Conservation (phyloP, 2,113 vertebrate genomes). For the Cavia aperea region DNA sequence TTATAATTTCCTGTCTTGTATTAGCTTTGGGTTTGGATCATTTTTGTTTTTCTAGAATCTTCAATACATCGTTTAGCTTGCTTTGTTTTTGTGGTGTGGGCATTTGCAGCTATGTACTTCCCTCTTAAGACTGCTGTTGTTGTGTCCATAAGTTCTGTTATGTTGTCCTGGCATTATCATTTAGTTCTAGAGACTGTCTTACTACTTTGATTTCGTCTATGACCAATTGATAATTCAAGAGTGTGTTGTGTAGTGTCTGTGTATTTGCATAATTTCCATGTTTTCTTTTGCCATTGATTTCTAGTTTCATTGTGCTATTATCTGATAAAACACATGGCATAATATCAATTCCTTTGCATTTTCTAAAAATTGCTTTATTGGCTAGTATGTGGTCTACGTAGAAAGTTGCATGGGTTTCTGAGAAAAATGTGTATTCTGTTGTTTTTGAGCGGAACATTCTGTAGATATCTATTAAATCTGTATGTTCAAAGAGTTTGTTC, state of each 20-base stretch:
- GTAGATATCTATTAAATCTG: background rate
- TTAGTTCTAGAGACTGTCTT: background rate
- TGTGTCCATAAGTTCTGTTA: background rate
- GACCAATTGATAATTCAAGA: background rate
- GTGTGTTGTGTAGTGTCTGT: background rate
- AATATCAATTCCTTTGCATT: background rate
- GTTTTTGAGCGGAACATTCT: background rate
- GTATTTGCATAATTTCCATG: background rate
- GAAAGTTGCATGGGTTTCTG: background rate
- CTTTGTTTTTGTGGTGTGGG: background rate
- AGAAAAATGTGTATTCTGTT: background rate
- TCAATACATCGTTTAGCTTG: background rate
- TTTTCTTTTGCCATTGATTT: background rate
- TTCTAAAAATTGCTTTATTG: background rate
- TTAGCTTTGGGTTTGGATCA: background rate
- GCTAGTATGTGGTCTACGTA: background rate
- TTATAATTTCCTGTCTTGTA: background rate
- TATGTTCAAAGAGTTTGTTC: background rate
- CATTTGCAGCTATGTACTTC: background rate
- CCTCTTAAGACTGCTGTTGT: background rate
- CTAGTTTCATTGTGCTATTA: background rate
- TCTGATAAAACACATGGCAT: background rate
- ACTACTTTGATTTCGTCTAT: background rate
- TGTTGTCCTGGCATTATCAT: background rate
- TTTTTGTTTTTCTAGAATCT: background rate